phyloP scores from a whole-genome alignment of 2,888 invertebrate genomes.

The Artemia sinica region DNA sequence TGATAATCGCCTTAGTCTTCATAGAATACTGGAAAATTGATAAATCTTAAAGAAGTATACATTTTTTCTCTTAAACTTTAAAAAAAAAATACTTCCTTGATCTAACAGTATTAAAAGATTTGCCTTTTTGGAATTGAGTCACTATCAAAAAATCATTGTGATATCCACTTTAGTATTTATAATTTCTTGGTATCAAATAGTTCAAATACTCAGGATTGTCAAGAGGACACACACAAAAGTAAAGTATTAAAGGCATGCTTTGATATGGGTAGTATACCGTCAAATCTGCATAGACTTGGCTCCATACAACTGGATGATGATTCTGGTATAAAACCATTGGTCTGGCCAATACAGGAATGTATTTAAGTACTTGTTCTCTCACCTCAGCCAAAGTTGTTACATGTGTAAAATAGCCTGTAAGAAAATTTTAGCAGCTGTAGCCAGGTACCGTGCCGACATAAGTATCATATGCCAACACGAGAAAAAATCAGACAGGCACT shows the following conservation, averaged over 20 bases:
- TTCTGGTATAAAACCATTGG: constrained; percentile 73
- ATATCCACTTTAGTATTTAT: too few relatives aligned
- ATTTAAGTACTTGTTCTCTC: constrained; percentile 87
- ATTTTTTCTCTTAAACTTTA: too few relatives aligned
- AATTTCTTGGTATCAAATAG: background rate
- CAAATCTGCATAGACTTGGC: constrained; percentile 83
- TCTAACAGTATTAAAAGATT: too few relatives aligned
- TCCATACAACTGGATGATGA: constrained; percentile 85
- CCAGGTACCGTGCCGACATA: too few relatives aligned
- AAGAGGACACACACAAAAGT: background rate
- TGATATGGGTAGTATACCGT: constrained; percentile 43
- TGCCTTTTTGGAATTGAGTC: too few relatives aligned
- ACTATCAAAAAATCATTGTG: too few relatives aligned
- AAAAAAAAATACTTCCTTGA: too few relatives aligned
- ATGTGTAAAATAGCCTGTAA: constrained; percentile 78
- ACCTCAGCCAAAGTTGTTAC: constrained; percentile 92
- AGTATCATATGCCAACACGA: too few relatives aligned
- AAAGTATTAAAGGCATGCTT: background rate
- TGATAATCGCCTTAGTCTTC: too few relatives aligned
- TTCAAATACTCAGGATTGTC: background rate
- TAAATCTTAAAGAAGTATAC: too few relatives aligned
- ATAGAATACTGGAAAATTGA: too few relatives aligned
- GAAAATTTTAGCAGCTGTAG: constrained; percentile 18
- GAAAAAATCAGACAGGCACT: too few relatives aligned
- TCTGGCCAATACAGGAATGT: constrained; percentile 88